phyloP scores from a whole-genome alignment of 2,888 invertebrate species.

The Lamellibrachia satsuma region DNA sequence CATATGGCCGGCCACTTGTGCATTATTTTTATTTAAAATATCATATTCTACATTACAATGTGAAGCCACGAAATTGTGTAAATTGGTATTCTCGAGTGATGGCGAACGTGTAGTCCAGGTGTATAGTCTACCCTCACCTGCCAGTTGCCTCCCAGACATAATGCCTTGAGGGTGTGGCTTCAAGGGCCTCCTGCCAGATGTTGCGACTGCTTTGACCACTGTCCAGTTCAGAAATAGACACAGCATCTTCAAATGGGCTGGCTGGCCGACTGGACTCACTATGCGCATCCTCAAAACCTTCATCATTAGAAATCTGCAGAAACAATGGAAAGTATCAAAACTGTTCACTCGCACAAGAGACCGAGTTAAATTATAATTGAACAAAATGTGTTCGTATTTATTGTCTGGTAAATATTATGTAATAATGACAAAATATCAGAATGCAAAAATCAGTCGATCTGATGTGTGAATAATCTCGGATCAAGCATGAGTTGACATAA shows the following conservation, averaged over 20 bases:
- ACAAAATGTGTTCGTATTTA: neutral
- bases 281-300: neutral
- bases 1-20: no score
- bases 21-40: no score
- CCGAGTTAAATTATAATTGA: neutral
- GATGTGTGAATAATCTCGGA: no score
- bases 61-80: no score
- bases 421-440: no score
- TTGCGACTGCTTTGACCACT: neutral
- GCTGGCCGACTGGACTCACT: neutral
- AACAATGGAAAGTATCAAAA: neutral
- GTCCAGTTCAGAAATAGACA: neutral
- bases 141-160: constrained; percentile 59
- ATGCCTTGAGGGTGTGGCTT: constrained; percentile 46
- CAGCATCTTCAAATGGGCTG: neutral
- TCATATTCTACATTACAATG: no score
- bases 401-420: neutral
- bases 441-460: no score
- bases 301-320: neutral
- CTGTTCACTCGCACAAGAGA: neutral
- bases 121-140: constrained; percentile 41
- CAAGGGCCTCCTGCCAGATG: constrained; percentile 53
- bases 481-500: no score
- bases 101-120: no score
- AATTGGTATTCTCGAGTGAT: no score